These are phyloP conservation scores for Drosophila jambulina DNA, from an alignment of 1,140 invertebrate species.

Conservation along the genomic window DNA sequence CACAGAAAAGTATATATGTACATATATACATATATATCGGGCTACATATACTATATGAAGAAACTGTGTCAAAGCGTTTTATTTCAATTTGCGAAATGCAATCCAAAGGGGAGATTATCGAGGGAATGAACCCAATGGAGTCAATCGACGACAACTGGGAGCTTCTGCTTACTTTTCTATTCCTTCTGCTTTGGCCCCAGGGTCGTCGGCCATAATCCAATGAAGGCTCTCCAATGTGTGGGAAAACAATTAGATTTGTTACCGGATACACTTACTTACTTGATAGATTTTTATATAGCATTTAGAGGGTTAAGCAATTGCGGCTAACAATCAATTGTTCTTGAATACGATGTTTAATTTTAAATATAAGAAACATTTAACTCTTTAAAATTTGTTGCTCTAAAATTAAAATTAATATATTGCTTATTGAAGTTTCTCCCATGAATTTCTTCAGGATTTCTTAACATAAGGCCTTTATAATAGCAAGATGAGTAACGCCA, in stretches of 20 bases:
- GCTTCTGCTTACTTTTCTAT: not conserved
- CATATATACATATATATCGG: not conserved
- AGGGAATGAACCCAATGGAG: slow-evolving; percentile 4
- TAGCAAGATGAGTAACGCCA: not conserved
- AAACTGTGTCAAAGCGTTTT: slow-evolving; percentile 60
- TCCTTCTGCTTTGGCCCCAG: not conserved
- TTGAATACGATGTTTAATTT: not conserved
- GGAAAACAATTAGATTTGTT: slow-evolving; percentile 9
- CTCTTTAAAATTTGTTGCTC: not conserved
- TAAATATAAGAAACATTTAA: not conserved
- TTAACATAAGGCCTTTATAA: not conserved
- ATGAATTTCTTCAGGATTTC: not conserved
- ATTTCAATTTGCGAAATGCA: slow-evolving; percentile 60
- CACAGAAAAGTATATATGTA: not conserved
- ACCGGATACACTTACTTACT: not conserved
- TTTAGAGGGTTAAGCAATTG: not conserved
- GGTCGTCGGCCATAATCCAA: not conserved
- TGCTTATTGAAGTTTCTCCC: not conserved
- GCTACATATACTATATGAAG: not conserved
- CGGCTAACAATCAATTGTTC: fast-evolving
- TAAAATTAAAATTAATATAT: not conserved
- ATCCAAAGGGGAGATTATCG: slow-evolving; percentile 18
- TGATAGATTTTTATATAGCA: not conserved
- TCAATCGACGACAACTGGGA: slow-evolving; percentile 12
- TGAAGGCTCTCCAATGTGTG: not conserved